These are phyloP conservation scores for Hylaeus anthracinus DNA, from an alignment of 1,140 invertebrate genomes.

Conservation along the genomic window DNA sequence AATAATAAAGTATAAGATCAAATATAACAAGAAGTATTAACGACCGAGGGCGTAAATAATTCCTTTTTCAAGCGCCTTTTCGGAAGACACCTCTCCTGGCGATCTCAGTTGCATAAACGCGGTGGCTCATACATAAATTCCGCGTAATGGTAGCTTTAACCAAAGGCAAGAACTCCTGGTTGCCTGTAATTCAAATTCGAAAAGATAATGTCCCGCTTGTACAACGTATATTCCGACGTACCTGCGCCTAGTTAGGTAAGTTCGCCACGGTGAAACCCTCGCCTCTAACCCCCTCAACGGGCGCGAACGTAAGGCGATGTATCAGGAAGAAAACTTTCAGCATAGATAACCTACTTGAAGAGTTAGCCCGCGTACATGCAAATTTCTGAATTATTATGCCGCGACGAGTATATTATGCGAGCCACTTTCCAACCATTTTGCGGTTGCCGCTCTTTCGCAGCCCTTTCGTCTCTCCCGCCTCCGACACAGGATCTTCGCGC, in stretches of 20 bases:
- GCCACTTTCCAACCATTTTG: conserved; percentile 41
- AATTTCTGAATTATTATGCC: conserved; percentile 82
- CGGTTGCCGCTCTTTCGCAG: conserved; percentile 50
- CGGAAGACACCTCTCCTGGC: background rate
- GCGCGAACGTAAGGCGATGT: conserved; percentile 68
- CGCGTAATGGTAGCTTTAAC: conserved; percentile 20
- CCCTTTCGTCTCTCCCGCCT: background rate
- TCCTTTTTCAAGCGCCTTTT: no score
- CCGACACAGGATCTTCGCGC: conserved; percentile 5
- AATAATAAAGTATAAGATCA: no score
- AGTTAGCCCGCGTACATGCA: conserved; percentile 81
- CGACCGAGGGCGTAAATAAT: no score
- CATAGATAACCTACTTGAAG: conserved; percentile 82
- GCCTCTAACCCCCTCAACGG: conserved; percentile 44
- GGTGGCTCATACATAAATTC: conserved; percentile 26
- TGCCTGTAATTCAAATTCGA: conserved; percentile 75
- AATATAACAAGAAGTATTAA: background rate
- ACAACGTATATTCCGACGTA: conserved; percentile 56
- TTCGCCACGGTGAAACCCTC: conserved; percentile 57
- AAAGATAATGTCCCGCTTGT: conserved; percentile 74
- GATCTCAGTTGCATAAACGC: background rate
- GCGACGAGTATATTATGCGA: conserved; percentile 73
- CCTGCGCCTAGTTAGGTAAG: conserved; percentile 71
- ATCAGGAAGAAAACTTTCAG: conserved; percentile 79
- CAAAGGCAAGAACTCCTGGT: conserved; percentile 1